Conservation (phyloP, 2,113 vertebrate species). For the Trinectes maculatus region DNA sequence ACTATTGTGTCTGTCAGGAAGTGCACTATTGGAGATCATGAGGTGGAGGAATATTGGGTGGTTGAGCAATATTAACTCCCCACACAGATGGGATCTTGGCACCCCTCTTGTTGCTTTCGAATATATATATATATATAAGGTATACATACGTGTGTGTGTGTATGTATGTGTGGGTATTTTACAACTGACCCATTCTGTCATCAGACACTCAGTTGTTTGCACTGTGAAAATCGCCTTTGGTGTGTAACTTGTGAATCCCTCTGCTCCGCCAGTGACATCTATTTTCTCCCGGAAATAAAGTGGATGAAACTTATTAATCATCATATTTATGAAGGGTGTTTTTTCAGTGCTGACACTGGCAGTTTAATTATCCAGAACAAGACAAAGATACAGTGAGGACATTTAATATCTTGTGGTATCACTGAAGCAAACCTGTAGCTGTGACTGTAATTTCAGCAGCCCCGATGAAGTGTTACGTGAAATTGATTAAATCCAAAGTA, state of each 20-base stretch:
- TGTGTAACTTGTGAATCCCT: background rate
- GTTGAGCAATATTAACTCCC: background rate
- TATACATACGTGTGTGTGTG: no score
- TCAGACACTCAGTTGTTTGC: slow-evolving; percentile 17
- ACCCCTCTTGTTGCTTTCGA: no score
- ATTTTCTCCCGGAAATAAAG: slow-evolving; percentile 27
- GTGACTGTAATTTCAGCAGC: slow-evolving; percentile 45
- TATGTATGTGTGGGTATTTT: no score
- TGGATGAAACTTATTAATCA: background rate
- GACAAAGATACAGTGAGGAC: slow-evolving; percentile 30
- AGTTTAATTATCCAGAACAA: slow-evolving; percentile 65
- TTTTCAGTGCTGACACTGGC: slow-evolving; percentile 32
- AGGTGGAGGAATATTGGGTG: background rate
- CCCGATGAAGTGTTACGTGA: slow-evolving; percentile 58
- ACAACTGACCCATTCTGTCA: slow-evolving; percentile 30
- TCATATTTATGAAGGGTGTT: slow-evolving; percentile 32
- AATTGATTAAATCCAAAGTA: slow-evolving; percentile 37
- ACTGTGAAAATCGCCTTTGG: background rate
- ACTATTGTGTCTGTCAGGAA: slow-evolving; percentile 16
- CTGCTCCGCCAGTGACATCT: slow-evolving; percentile 5
- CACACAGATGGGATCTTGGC: no score
- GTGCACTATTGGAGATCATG: background rate
- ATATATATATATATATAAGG: no score
- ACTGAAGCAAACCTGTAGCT: slow-evolving; percentile 20
- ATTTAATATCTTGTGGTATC: slow-evolving; percentile 53